Percentiles rank a stretch among this genome's conserved stretches.
These are phyloP conservation scores for Zygothrica quintamaculata DNA, from an alignment of 2,888 invertebrate species.

Conservation along the genomic window DNA sequence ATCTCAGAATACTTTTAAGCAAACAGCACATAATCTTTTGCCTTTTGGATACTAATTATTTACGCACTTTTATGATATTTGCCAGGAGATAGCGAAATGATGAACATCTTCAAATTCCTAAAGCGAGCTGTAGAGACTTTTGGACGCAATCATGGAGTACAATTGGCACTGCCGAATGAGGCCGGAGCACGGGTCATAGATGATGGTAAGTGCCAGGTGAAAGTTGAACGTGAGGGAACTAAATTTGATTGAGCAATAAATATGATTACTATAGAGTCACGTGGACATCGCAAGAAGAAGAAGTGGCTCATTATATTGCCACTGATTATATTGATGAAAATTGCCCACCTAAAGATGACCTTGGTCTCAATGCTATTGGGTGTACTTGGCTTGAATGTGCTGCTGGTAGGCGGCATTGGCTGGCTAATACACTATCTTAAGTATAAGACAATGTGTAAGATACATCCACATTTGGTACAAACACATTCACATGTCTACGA, in stretches of 20 bases:
- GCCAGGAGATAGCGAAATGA: slow-evolving; percentile 80
- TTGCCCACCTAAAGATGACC: slow-evolving; percentile 83
- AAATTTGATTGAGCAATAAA: not conserved
- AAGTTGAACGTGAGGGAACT: not conserved
- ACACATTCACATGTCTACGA: slow-evolving; percentile 83
- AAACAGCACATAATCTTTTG: slow-evolving; percentile 32
- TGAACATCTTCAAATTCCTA: slow-evolving; percentile 78
- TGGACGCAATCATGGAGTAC: slow-evolving; percentile 81
- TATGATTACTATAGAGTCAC: slow-evolving; percentile 62
- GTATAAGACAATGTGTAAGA: slow-evolving; percentile 83
- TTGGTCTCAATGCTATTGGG: slow-evolving; percentile 78
- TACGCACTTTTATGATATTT: slow-evolving; percentile 11
- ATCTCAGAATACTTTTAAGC: slow-evolving; percentile 15
- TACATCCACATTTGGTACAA: slow-evolving; percentile 83
- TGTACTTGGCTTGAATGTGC: slow-evolving; percentile 80
- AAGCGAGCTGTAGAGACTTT: slow-evolving; percentile 81
- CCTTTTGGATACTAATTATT: slow-evolving; percentile 23
- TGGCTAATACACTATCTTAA: slow-evolving; percentile 83
- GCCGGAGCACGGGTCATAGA: slow-evolving; percentile 74
- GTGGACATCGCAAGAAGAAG: slow-evolving; percentile 72
- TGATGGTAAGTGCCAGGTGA: slow-evolving; percentile 64
- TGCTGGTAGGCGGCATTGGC: slow-evolving; percentile 80
- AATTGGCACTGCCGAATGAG: slow-evolving; percentile 77
- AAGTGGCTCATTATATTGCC: slow-evolving; percentile 83
- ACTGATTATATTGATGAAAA: slow-evolving; percentile 82